These are phyloP conservation scores for Microctenopoma steveboyesi DNA, from an alignment of 2,797 vertebrate genomes.

Conservation along the genomic window DNA sequence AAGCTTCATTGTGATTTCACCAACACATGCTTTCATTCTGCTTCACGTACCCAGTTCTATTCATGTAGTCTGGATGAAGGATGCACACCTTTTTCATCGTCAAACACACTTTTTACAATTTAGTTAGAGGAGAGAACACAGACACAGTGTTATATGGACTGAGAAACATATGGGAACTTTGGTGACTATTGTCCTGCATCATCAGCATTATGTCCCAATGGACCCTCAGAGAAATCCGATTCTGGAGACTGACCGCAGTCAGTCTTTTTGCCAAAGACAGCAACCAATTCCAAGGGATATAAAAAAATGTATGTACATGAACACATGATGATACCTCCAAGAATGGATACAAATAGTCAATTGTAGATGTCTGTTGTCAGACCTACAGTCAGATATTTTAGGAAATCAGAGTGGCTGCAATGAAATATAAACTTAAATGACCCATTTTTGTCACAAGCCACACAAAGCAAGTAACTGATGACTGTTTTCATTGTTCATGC, in stretches of 20 bases:
- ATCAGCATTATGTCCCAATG: neutral
- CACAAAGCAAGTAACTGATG: slow-evolving; percentile 35
- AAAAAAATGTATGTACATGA: slow-evolving; percentile 17
- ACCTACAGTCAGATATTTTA: slow-evolving; percentile 1
- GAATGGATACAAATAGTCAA: slow-evolving; percentile 2
- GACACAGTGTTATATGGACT: neutral
- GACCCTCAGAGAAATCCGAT: neutral
- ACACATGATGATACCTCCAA: slow-evolving; percentile 1
- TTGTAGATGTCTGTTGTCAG: neutral
- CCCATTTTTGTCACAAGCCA: slow-evolving; percentile 25
- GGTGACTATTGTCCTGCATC: too few species aligned
- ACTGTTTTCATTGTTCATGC: slow-evolving; percentile 37
- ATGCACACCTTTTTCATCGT: neutral
- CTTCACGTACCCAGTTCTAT: neutral
- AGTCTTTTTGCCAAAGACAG: neutral
- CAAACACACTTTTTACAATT: neutral
- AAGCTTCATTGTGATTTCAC: neutral
- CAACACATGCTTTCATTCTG: neutral
- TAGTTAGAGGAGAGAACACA: neutral
- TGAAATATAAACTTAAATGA: slow-evolving; percentile 25
- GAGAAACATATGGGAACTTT: neutral
- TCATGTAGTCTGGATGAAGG: too few species aligned
- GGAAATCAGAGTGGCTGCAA: slow-evolving; percentile 8
- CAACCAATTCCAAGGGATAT: slow-evolving; percentile 37
- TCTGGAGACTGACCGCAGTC: neutral